These are phyloP conservation scores for Chloropsis hardwickii DNA, from an alignment of 2,113 vertebrate species.

Conservation along the genomic window DNA sequence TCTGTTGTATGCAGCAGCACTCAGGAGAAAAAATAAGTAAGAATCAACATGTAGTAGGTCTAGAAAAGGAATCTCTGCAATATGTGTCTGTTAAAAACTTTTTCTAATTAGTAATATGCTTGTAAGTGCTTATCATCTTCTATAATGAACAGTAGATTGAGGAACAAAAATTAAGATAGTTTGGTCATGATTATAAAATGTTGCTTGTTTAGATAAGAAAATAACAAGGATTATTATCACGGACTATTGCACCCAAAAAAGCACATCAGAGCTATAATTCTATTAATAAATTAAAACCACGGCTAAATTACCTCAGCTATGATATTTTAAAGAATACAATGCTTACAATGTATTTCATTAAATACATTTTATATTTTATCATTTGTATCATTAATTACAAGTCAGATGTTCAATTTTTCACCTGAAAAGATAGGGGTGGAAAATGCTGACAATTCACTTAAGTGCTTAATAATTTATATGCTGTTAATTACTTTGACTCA, in stretches of 20 bases:
- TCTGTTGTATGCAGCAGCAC: neutral
- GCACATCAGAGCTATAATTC: neutral
- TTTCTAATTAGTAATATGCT: neutral
- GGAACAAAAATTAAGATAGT: neutral
- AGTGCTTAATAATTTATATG: slow-evolving; percentile 65
- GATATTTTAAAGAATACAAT: neutral
- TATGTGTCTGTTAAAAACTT: neutral
- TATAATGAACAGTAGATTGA: neutral
- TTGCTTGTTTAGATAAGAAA: neutral
- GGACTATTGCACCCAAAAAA: neutral
- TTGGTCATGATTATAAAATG: neutral
- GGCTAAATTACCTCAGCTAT: neutral
- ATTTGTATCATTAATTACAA: neutral
- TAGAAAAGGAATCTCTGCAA: neutral
- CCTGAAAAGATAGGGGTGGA: slow-evolving; percentile 20
- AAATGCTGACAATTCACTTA: slow-evolving; percentile 56
- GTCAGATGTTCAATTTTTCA: slow-evolving; percentile 16
- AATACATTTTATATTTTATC: neutral
- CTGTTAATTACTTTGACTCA: slow-evolving; percentile 70
- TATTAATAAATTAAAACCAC: neutral
- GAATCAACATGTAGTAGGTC: neutral
- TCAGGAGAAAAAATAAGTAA: slow-evolving; percentile 1
- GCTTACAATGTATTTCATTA: neutral
- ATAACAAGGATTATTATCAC: neutral
- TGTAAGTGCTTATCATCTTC: neutral